phyloP scores from a whole-genome alignment of 2,797 vertebrate genomes.

The Acanthurus leucopareius region DNA sequence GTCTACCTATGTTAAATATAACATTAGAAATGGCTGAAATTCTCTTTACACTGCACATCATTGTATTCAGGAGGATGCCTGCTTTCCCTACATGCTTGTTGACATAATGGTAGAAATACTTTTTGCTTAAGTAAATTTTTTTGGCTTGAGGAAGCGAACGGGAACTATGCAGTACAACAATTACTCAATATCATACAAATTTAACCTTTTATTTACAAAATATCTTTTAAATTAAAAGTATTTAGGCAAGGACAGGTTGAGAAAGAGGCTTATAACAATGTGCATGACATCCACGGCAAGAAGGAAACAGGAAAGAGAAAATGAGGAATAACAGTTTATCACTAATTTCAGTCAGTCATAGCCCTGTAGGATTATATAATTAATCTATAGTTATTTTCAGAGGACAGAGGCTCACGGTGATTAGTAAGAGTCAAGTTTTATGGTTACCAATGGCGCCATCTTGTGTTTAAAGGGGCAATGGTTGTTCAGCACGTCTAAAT shows the following conservation, averaged over 20 bases:
- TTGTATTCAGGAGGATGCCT: neutral
- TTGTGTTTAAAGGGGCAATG: constrained; percentile 3
- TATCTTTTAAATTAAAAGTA: neutral
- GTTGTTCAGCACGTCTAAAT: neutral
- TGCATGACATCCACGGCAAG: neutral
- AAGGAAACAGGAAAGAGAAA: neutral
- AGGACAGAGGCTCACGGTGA: neutral
- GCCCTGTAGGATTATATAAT: neutral
- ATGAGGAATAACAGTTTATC: neutral
- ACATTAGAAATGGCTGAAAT: neutral
- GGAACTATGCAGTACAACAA: neutral
- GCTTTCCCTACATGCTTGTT: neutral
- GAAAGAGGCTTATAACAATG: neutral
- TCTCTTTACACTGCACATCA: neutral
- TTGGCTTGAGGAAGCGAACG: neutral
- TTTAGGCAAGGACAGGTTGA: neutral
- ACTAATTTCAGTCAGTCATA: neutral
- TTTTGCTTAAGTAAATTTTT: neutral
- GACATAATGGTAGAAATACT: too few species aligned
- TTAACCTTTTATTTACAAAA: neutral
- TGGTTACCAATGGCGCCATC: constrained; percentile 46
- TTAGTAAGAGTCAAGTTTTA: too few species aligned
- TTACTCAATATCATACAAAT: neutral
- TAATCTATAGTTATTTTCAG: neutral
- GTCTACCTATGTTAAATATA: neutral